Conservation (phyloP, 2,113 vertebrate genomes). For the Lepisosteus oculatus region DNA sequence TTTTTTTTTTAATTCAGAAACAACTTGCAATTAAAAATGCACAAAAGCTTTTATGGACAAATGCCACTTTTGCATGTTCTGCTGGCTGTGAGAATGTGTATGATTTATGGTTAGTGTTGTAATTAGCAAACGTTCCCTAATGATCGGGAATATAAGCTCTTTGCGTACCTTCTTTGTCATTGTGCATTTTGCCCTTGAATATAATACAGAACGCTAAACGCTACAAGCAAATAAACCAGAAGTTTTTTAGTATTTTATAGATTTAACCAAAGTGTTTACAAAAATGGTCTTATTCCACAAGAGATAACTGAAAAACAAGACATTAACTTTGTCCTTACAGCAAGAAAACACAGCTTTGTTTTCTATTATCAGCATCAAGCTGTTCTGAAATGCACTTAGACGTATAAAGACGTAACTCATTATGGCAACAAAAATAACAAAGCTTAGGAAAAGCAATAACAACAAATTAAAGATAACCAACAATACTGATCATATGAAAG, state of each 20-base stretch:
- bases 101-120: not conserved
- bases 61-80: too few relatives aligned
- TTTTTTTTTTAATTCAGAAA: too few relatives aligned
- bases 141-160: not conserved
- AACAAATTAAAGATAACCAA: too few relatives aligned
- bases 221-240: not conserved
- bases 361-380: not conserved
- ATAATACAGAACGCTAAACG: not conserved
- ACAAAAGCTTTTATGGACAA: too few relatives aligned
- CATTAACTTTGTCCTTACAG: conserved; percentile 50
- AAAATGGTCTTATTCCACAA: conserved; percentile 14
- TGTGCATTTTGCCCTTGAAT: not conserved
- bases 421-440: too few relatives aligned
- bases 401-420: too few relatives aligned
- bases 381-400: too few relatives aligned
- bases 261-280: conserved; percentile 2
- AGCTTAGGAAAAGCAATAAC: too few relatives aligned
- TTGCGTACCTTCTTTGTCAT: not conserved
- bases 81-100: too few relatives aligned
- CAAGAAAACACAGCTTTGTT: not conserved
- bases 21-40: too few relatives aligned
- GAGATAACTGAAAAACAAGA: conserved; percentile 16
- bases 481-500: too few relatives aligned
- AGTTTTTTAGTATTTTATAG: not conserved
- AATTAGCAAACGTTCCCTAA: not conserved